A percentile compares a stretch with the other conserved stretches of the same genome.
Evolutionary conservation across 2,113 vertebrate species (phyloP).

Genomic region (Anarhynchus alexandrinus): DNA sequence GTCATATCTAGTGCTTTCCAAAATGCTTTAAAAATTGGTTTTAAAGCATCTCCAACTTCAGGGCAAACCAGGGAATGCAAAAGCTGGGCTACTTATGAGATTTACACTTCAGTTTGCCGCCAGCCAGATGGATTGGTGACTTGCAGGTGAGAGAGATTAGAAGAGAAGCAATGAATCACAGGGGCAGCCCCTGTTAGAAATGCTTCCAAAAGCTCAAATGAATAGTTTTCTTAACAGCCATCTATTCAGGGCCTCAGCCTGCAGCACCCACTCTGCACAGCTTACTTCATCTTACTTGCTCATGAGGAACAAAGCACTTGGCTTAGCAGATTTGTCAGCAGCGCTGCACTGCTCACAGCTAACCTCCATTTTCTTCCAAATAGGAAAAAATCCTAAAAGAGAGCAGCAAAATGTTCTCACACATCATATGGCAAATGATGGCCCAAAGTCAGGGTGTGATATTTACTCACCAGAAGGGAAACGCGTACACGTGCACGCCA

Average conservation of each 20-base stretch:
- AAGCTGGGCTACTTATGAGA: neutral
- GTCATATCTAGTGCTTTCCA: neutral
- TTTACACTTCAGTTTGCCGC: neutral
- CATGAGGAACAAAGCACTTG: conserved; percentile 15
- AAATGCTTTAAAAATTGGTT: neutral
- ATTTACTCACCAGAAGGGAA: conserved; percentile 8
- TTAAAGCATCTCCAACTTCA: conserved; percentile 9
- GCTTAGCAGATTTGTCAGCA: conserved; percentile 12
- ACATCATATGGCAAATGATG: conserved; percentile 47
- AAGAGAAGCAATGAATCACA: conserved; percentile 21
- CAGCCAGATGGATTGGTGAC: conserved; percentile 4
- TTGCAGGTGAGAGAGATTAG: conserved; percentile 21
- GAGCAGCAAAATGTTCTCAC: conserved; percentile 49
- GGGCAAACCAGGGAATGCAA: neutral
- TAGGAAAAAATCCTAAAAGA: conserved; percentile 37
- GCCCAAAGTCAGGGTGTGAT: conserved; percentile 8
- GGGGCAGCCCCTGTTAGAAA: neutral
- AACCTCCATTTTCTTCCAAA: conserved; percentile 15
- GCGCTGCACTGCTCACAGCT: neutral
- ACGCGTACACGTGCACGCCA: neutral
- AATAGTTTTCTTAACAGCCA: neutral
- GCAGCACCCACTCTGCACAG: neutral
- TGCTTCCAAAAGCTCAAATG: neutral
- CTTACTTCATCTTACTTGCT: conserved; percentile 29
- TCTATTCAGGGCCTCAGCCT: neutral